Evolutionary conservation across 2,888 invertebrate genomes (phyloP).

Genomic region (Pimpla rufipes): DNA sequence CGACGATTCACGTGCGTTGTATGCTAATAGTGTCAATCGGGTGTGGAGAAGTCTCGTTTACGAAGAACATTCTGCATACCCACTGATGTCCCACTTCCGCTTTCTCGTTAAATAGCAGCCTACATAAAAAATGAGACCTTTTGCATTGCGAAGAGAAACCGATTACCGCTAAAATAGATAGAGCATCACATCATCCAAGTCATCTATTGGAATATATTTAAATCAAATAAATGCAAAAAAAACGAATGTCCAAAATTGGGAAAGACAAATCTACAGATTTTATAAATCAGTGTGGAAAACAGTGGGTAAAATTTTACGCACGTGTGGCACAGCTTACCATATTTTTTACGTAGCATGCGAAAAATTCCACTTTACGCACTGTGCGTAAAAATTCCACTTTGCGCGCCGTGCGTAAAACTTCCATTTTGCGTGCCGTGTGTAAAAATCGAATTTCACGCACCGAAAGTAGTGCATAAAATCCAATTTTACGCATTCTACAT

Average conservation of each 20-base stretch:
- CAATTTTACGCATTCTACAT: too few species aligned
- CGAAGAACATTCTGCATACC: slow-evolving; percentile 3
- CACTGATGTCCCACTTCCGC: neutral
- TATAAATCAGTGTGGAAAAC: too few species aligned
- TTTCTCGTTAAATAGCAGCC: neutral
- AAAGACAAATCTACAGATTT: neutral
- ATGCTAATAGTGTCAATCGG: slow-evolving; percentile 54
- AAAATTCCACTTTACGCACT: too few species aligned
- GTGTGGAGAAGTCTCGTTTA: slow-evolving; percentile 36
- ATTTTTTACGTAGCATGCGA: too few species aligned
- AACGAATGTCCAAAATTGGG: neutral
- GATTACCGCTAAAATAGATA: slow-evolving; percentile 1
- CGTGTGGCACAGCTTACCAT: too few species aligned
- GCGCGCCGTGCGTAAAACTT: too few species aligned
- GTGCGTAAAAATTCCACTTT: too few species aligned
- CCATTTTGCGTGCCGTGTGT: too few species aligned
- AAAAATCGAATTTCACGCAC: too few species aligned
- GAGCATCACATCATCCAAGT: neutral
- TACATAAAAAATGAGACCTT: neutral
- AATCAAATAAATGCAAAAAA: neutral
- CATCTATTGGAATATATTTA: neutral
- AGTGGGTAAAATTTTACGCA: too few species aligned
- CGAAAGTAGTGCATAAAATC: too few species aligned
- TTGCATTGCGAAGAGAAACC: neutral
- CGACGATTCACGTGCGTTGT: slow-evolving; percentile 25